phyloP scores from a whole-genome alignment of 2,797 vertebrate genomes.

The Chaenodraco wilsoni region DNA sequence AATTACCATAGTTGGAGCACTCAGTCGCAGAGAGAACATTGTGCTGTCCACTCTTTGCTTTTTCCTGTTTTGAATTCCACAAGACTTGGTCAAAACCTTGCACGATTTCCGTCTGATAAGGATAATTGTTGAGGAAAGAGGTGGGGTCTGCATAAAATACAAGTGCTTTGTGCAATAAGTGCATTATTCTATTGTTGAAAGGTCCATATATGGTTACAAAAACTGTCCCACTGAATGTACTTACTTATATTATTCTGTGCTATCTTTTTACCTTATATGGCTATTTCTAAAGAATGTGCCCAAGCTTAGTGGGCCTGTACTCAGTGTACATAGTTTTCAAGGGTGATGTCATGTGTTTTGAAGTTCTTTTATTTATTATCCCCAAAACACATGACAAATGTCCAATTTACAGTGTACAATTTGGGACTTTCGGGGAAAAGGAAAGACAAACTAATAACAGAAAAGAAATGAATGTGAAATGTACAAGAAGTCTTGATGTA shows the following conservation, averaged over 20 bases:
- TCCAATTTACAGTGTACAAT: background rate
- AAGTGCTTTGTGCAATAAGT: background rate
- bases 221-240: background rate
- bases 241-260: background rate
- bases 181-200: background rate
- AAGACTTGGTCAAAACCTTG: constrained; percentile 28
- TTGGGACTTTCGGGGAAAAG: background rate
- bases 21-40: constrained; percentile 27
- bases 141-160: background rate
- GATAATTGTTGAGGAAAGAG: constrained; percentile 26
- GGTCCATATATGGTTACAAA: background rate
- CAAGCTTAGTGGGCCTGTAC: background rate
- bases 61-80: constrained; percentile 77
- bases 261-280: constrained; percentile 39
- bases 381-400: background rate
- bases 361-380: background rate
- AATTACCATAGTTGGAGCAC: constrained; percentile 60
- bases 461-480: background rate
- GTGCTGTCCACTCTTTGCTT: constrained; percentile 48
- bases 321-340: background rate
- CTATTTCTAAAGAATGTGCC: constrained; percentile 19
- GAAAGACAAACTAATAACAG: background rate
- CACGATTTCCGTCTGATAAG: constrained; percentile 55
- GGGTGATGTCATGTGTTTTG: background rate
- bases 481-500: background rate